Conservation (phyloP, 2,797 vertebrate genomes). For the Aeoliscus strigatus region DNA sequence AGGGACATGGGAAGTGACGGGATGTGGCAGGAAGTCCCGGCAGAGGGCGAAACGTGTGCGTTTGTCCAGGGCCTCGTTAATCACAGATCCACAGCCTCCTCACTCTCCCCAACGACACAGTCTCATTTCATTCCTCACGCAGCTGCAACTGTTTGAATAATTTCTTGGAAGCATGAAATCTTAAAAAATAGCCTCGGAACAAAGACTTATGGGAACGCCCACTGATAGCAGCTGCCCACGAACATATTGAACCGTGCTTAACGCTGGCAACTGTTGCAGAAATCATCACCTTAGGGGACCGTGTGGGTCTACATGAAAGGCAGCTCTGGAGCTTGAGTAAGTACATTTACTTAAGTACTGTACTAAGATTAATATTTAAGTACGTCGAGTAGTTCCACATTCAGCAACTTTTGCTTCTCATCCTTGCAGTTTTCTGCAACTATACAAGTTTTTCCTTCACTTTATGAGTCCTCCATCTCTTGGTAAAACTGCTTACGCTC, state of each 20-base stretch:
- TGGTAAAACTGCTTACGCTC: not conserved
- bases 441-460: not conserved
- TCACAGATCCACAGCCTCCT: too few relatives aligned
- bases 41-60: too few relatives aligned
- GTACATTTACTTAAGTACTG: constrained; percentile 45
- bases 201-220: constrained; percentile 7
- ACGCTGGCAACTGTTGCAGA: constrained; percentile 50
- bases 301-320: constrained; percentile 21
- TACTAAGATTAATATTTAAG: constrained; percentile 61
- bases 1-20: too few relatives aligned
- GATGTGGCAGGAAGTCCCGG: too few relatives aligned
- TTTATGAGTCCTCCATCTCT: not conserved
- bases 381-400: constrained; percentile 34
- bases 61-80: too few relatives aligned
- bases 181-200: too few relatives aligned
- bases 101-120: too few relatives aligned
- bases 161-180: too few relatives aligned
- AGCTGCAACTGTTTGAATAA: too few relatives aligned
- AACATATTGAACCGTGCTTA: constrained; percentile 55
- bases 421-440: constrained; percentile 31
- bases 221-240: constrained; percentile 2
- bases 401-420: constrained; percentile 57
- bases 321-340: constrained; percentile 28
- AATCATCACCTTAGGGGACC: constrained; percentile 43
- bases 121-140: too few relatives aligned